Percentiles rank a stretch among this genome's conserved stretches.
Evolutionary conservation across 2,797 vertebrate species (phyloP).

Genomic region (Phyllotis vaccarum): DNA sequence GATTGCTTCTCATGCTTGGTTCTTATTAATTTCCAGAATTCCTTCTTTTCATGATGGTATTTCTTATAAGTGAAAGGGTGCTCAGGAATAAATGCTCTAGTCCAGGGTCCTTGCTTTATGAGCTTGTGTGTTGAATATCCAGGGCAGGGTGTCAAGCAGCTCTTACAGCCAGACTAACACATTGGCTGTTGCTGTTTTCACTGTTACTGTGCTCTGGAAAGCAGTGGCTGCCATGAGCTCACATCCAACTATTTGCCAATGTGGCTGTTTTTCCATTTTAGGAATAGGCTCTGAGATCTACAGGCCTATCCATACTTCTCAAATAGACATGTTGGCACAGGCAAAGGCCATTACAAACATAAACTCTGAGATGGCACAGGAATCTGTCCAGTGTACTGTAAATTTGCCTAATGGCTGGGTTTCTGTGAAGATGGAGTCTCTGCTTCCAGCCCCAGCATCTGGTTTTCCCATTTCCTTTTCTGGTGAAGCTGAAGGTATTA

Average conservation of each 20-base stretch:
- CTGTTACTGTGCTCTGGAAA: background rate
- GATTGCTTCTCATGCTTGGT: background rate
- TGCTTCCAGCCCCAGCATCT: background rate
- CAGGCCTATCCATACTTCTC: background rate
- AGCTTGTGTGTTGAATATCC: background rate
- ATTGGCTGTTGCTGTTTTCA: background rate
- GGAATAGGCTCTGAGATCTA: background rate
- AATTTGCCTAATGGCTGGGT: background rate
- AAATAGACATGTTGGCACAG: background rate
- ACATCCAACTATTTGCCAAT: background rate
- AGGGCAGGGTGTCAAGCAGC: background rate
- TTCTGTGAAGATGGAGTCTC: background rate
- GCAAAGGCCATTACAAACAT: background rate
- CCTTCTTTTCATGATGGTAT: background rate
- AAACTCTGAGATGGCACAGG: background rate
- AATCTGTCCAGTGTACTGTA: background rate
- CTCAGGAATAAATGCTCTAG: background rate
- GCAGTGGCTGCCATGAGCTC: background rate
- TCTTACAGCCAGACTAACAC: background rate
- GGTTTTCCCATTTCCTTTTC: slow-evolving; percentile 27
- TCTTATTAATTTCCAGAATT: background rate
- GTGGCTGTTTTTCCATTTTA: slow-evolving; percentile 5
- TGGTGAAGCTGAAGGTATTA: background rate
- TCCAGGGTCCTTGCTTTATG: background rate
- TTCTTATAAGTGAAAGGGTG: background rate